Evolutionary conservation across 1,140 invertebrate species (phyloP), one percentile per base, ranked within the genome.

Genomic region (Bombus picipes): DNA sequence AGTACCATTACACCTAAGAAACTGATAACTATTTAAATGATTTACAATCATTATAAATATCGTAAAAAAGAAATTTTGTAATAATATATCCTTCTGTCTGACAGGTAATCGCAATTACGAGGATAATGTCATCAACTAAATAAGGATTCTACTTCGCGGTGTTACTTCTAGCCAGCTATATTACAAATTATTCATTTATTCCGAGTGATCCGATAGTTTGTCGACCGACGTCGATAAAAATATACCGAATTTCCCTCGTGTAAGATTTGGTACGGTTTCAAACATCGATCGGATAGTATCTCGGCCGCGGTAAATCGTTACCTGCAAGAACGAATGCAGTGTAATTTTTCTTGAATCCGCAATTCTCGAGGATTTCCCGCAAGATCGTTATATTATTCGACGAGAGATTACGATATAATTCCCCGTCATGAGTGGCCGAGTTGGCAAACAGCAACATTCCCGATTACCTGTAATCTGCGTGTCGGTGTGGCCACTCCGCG

Each of bases 361-460:
- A 28, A 57, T 53, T 18, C 32, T 39, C 37, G 28, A 6, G 4
- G 22, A 32, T 59, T 41, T 62, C n/a, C 32, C 1, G n/a, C n/a
- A 22, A 41, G n/a, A 76, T 76, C 59, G 6, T 13, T 47, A 70
- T 79, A 79, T 84, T 78, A 78, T 78, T 83, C 82, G 65, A 83
- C 47, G 47, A 37, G 74, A 68, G 75, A 79, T 84, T 84, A 84
- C 76, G 75, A 79, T 71, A 57, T 59, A 34, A 84, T 62, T 78
- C 47, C 28, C 5, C 66, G 39, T 8, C n/a, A 32, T n/a, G 66
- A 78, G 82, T 59, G 22, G 43, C 73, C 43, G 73, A 66, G 66
- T 39, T 68, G 18, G 62, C 70, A 22, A 74, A 41, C 81, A 53
- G 25, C 72, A 74, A 68, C 43, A 37, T 22, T 12, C 37, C 18